Conservation (phyloP, 1,140 invertebrate genomes). For the Diachasma alloeum region DNA sequence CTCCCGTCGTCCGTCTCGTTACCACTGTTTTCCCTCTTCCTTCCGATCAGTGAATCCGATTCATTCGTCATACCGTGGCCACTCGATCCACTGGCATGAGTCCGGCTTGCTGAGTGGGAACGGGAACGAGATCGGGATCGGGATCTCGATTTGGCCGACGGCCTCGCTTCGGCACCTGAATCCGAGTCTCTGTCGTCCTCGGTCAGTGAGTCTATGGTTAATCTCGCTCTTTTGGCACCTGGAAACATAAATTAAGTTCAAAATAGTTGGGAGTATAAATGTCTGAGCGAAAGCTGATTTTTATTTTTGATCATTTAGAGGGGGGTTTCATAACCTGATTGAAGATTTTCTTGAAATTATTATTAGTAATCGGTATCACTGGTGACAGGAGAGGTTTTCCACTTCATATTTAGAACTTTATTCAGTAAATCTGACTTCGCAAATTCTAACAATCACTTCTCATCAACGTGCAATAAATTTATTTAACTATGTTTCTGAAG, state of each 20-base stretch:
- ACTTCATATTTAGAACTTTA: no score
- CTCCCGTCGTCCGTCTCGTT: constrained; percentile 58
- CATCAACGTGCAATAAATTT: no score
- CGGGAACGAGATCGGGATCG: constrained; percentile 43
- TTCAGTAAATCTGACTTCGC: no score
- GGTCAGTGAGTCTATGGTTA: constrained; percentile 61
- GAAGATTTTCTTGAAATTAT: no score
- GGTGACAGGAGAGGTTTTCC: no score
- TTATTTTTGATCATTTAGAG: no score
- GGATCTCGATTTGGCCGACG: constrained; percentile 39
- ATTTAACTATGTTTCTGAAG: no score
- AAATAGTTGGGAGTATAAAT: no score
- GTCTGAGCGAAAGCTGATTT: no score
- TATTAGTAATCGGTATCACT: no score
- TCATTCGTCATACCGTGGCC: constrained; percentile 10
- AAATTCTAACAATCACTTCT: no score
- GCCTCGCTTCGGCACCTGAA: constrained; percentile 55
- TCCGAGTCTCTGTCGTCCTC: constrained; percentile 66
- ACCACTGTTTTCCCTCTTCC: constrained; percentile 49
- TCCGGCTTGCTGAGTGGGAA: constrained; percentile 35
- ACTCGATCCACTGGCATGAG: constrained; percentile 18
- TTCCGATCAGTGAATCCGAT: constrained; percentile 36
- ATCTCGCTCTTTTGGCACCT: constrained; percentile 69
- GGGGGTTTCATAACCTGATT: no score
- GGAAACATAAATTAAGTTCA: constrained; percentile 30